Evolutionary conservation across 2,888 invertebrate species (phyloP).

Genomic region (Acrobasis consociella): DNA sequence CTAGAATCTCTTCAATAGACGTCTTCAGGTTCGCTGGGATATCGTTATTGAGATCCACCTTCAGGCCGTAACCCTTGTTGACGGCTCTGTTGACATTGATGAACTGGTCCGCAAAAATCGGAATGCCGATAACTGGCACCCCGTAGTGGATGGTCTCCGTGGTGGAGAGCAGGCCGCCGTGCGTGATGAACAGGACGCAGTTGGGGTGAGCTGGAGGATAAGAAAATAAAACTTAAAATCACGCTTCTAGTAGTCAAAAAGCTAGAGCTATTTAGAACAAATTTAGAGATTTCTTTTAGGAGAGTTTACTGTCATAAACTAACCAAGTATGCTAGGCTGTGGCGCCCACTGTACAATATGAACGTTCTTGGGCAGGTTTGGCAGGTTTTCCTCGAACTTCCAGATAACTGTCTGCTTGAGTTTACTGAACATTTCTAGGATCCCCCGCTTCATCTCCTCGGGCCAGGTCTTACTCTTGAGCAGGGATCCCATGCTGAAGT

Average conservation of each 20-base stretch:
- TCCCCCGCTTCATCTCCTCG: slow-evolving; percentile 44
- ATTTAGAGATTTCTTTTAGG: too few species aligned
- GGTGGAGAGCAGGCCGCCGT: slow-evolving; percentile 62
- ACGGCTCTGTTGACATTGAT: slow-evolving; percentile 51
- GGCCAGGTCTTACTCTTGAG: slow-evolving; percentile 60
- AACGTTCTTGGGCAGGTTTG: slow-evolving; percentile 64
- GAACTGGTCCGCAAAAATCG: slow-evolving; percentile 62
- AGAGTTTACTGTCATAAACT: not conserved
- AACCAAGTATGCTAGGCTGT: slow-evolving; percentile 59
- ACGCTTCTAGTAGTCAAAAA: too few species aligned
- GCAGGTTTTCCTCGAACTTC: slow-evolving; percentile 67
- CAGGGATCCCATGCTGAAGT: slow-evolving; percentile 77
- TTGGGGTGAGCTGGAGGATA: slow-evolving; percentile 58
- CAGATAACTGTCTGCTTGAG: slow-evolving; percentile 75
- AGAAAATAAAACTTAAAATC: too few species aligned
- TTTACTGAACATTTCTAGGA: slow-evolving; percentile 63
- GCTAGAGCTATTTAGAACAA: too few species aligned
- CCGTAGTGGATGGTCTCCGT: slow-evolving; percentile 59
- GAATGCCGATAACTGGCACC: slow-evolving; percentile 62
- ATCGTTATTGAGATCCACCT: slow-evolving; percentile 42
- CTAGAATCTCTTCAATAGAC: slow-evolving; percentile 45
- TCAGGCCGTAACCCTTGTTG: slow-evolving; percentile 48
- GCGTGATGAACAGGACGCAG: slow-evolving; percentile 61
- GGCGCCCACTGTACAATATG: slow-evolving; percentile 69
- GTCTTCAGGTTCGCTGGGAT: slow-evolving; percentile 42